Base-by-base conservation (phyloP, 2,797 vertebrate species). In the Myripristis murdjan region DNA sequence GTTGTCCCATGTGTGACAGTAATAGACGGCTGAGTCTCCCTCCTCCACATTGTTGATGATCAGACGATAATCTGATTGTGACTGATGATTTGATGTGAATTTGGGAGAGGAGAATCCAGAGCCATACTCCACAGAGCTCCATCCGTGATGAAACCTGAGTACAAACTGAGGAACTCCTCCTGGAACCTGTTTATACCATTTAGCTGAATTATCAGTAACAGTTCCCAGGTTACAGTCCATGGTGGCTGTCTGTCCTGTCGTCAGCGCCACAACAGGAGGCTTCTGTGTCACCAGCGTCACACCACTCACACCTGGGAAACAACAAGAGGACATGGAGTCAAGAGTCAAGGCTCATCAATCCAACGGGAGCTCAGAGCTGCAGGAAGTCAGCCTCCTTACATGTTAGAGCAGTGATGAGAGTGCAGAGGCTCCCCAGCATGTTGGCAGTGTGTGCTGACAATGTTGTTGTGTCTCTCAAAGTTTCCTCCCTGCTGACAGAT, bases 291-390 rank as follows among this genome's bases (percentile, higher is more conserved):
- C 35, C 76, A 83, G 79, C 5, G 59, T 82, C 71, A 79, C 86
- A 83, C 76, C 81, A 72, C 85, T 87, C 72, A 88, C 89, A 89
- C 81, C 90, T 91, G 23, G 86, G 48, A 84, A 79, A 86, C 56
- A 82, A 84, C 60, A 83, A 79, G 74, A 86, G 3, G 31, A 84
- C 66, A 82, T 39, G 20, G 44, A 80, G 83, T 76, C 51, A 84
- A 59, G 71, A 82, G 39, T 59, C 75, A 78, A 77, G 51, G 66
- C 28, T 62, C 70, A 73, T 51, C 51, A 55, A 63, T 70, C 58
- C 73, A 73, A 26, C 73, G 71, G 54, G 31, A 33, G 31, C 2
- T 33, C 31, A 33, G 31, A 33, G 8, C 61, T 60, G 59, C 70
- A 73, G 48, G 18, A 9, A 60, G 56, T 67, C 49, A 37, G 28